phyloP scores from a whole-genome alignment of 2,888 invertebrate species.

The Achlya flavicornis region DNA sequence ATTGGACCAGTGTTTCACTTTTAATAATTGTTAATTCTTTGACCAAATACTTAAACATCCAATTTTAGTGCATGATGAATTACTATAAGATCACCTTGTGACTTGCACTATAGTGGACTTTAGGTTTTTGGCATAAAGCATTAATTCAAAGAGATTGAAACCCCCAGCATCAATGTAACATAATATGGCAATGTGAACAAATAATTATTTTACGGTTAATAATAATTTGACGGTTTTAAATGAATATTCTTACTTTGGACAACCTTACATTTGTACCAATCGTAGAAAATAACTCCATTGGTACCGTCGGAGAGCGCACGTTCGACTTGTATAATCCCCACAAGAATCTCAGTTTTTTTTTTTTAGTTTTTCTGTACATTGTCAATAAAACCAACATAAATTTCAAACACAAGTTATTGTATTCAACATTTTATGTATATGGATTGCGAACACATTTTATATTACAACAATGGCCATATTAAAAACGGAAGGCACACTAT shows the following conservation, averaged over 20 bases:
- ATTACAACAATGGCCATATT: constrained; percentile 3
- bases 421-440: constrained; percentile 16
- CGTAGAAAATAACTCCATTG: background rate
- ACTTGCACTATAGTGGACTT: background rate
- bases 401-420: constrained; percentile 5
- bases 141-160: no score
- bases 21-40: background rate
- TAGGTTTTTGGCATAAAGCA: no score
- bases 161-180: background rate
- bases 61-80: no score
- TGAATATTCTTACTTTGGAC: background rate
- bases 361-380: background rate
- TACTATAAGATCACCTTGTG: background rate
- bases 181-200: background rate
- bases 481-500: constrained; percentile 32
- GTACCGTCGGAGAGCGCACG: constrained; percentile 9
- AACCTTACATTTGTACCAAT: background rate
- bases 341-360: background rate
- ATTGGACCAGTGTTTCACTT: background rate
- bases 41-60: no score
- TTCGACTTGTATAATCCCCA: background rate
- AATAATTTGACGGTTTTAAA: no score
- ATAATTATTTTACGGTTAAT: background rate
- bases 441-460: constrained; percentile 21
- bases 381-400: constrained; percentile 4